These are phyloP conservation scores for Pseudomyrmex cubaensis DNA, from an alignment of 1,140 invertebrate species.

Conservation along the genomic window DNA sequence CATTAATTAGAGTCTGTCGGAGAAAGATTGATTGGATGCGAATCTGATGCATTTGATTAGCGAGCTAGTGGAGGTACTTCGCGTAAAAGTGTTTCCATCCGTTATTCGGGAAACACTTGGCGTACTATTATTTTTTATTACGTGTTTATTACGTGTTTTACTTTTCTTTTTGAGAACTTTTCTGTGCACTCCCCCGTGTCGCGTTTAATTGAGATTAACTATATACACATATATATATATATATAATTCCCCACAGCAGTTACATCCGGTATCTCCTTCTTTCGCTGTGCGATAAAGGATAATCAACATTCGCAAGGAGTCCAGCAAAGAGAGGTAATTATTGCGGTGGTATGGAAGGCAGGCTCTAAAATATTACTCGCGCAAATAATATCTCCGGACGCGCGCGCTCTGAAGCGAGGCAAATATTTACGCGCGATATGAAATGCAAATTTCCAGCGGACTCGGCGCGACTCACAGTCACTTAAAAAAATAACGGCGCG, in stretches of 20 bases:
- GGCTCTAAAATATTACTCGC: constrained; percentile 55
- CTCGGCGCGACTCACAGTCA: not conserved
- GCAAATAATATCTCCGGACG: constrained; percentile 56
- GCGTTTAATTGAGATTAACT: not conserved
- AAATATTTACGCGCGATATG: constrained; percentile 67
- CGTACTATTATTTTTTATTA: constrained; percentile 26
- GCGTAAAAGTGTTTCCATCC: not conserved
- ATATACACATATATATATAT: not conserved
- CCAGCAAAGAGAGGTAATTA: constrained; percentile 16
- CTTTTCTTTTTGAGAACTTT: not conserved
- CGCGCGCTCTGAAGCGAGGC: not conserved
- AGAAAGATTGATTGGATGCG: constrained; percentile 18
- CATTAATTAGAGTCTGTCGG: constrained; percentile 41
- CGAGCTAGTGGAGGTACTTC: not conserved
- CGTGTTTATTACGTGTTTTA: constrained; percentile 7
- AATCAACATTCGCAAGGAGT: constrained; percentile 1
- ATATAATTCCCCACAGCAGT: constrained; percentile 12
- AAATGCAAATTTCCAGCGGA: constrained; percentile 66
- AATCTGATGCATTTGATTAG: constrained; percentile 42
- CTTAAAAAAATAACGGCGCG: constrained; percentile 23
- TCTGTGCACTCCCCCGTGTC: not conserved
- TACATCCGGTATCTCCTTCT: not conserved
- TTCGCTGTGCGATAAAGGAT: not conserved
- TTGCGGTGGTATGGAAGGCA: constrained; percentile 23
- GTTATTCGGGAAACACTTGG: constrained; percentile 18